Base-by-base conservation (phyloP, 2,797 vertebrate species). In the Pristis pectinata region DNA sequence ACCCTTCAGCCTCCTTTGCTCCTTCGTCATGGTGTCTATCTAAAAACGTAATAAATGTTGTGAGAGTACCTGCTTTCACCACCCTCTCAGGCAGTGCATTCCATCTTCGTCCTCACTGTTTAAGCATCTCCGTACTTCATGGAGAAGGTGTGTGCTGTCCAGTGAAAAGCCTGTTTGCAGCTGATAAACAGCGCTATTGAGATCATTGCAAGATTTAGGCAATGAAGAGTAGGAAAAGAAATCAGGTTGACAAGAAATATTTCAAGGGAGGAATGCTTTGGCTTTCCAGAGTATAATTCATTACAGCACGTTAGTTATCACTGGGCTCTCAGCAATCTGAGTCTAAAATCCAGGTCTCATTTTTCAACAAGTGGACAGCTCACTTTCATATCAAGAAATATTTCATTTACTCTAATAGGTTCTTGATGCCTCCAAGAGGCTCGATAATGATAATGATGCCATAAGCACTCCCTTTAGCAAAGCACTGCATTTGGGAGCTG, bases 401-500 rank as follows among this genome's bases (percentile, higher is more conserved):
- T 92, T 67, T 67, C 87, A 92, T 67, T 67, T 64, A 61, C 61
- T 64, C 61, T 92, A 92, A 92, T 92, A 67, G 87, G 22, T 67
- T 92, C 87, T 56, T 22, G 87, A 92, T 92, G 87, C 17, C 30
- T 67, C 37, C 53, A 49, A 67, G 87, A 67, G 87, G 22, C 15
- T 61, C n/a, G n/a, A 67, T 67, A 67, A 67, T 53, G n/a, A 37
- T 91, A n/a, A 92, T 92, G n/a, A 92, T 9, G 41, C n/a, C 13
- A 27, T 85, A 56, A 61, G n/a, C 92, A 22, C 19, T 41, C 61
- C 30, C 34, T 15, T 92, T 67, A 64, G 59, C 61, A 92, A 64
- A 92, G 41, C 61, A 10, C 61, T 92, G 61, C 59, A 22, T 92
- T 59, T 59, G 59, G 87, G n/a, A 64, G 7, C 53, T 0, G 3